These are phyloP conservation scores for Poeciliopsis presidionis DNA, from an alignment of 2,797 vertebrate species.

Conservation along the genomic window DNA sequence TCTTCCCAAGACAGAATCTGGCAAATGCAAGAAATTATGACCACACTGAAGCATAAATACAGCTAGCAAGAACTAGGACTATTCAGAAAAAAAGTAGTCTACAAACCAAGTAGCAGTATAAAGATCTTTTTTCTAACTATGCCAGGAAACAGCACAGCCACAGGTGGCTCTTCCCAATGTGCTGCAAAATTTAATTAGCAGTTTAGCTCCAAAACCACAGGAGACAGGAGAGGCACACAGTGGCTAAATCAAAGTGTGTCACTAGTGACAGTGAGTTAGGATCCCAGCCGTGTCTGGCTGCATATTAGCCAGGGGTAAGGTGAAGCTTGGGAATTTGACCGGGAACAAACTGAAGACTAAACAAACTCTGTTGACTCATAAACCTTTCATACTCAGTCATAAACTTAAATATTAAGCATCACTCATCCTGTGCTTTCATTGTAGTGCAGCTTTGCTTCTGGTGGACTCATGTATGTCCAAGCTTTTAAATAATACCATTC, in stretches of 20 bases:
- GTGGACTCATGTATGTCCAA: not conserved
- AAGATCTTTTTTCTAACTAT: slow-evolving; percentile 8
- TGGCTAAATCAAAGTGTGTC: slow-evolving; percentile 63
- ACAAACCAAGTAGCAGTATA: not conserved
- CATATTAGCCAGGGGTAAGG: slow-evolving; percentile 52
- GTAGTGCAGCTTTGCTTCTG: not conserved
- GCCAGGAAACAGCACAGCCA: slow-evolving; percentile 23
- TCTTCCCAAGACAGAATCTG: not conserved
- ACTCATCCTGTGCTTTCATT: not conserved
- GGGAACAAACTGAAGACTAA: slow-evolving; percentile 32
- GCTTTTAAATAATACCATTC: not conserved
- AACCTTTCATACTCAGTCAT: not conserved
- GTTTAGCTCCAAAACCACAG: slow-evolving; percentile 56
- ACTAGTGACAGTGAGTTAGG: slow-evolving; percentile 46
- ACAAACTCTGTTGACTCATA: slow-evolving; percentile 27
- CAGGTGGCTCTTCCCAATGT: slow-evolving; percentile 51
- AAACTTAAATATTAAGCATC: slow-evolving; percentile 7
- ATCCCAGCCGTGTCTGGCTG: slow-evolving; percentile 51
- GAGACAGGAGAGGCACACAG: slow-evolving; percentile 59
- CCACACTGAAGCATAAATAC: not conserved
- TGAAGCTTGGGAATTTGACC: slow-evolving; percentile 43
- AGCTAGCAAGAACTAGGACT: not conserved
- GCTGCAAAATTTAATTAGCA: slow-evolving; percentile 72
- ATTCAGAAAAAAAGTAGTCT: not conserved
- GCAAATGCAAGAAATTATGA: not conserved